phyloP scores from a whole-genome alignment of 92 coral and sea anemone genomes.

The Heliopora coerulea region DNA sequence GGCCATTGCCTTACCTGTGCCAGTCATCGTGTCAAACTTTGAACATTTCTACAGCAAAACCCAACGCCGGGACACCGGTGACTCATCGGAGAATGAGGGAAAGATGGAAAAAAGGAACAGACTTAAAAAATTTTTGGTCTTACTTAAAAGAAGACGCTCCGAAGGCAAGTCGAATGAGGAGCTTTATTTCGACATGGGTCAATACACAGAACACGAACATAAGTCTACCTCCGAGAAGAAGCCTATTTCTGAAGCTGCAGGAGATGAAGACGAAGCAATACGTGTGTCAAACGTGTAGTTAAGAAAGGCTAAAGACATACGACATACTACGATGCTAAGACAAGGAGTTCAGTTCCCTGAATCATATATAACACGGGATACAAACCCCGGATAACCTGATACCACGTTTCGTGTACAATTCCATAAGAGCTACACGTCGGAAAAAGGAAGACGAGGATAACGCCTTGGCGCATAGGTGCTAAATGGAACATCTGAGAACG shows the following conservation, averaged over 20 bases:
- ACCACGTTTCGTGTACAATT: too few species aligned
- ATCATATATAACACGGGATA: too few species aligned
- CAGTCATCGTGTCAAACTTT: constrained; percentile 38
- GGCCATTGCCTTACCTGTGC: constrained; percentile 37
- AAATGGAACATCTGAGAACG: too few species aligned
- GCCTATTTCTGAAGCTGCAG: neutral
- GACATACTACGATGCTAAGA: too few species aligned
- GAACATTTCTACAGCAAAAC: constrained; percentile 45
- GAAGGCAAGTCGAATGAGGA: constrained; percentile 23
- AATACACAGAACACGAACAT: neutral
- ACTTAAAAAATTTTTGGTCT: constrained; percentile 17
- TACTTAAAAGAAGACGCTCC: constrained; percentile 11
- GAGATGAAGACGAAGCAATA: neutral
- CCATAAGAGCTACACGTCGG: too few species aligned
- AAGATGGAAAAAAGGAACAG: constrained; percentile 30
- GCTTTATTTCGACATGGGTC: constrained; percentile 34
- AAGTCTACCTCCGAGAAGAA: neutral
- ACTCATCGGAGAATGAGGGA: constrained; percentile 6
- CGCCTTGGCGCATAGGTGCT: too few species aligned
- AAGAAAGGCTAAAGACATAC: too few species aligned
- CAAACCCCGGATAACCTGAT: too few species aligned
- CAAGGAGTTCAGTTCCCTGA: too few species aligned
- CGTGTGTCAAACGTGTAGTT: too few species aligned
- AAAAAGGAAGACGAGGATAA: too few species aligned
- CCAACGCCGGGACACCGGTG: constrained; percentile 24